A percentile compares a stretch with the other conserved stretches of the same genome.
These are phyloP conservation scores for Sebastes nivosus DNA, from an alignment of 2,797 vertebrate species.

Conservation along the genomic window DNA sequence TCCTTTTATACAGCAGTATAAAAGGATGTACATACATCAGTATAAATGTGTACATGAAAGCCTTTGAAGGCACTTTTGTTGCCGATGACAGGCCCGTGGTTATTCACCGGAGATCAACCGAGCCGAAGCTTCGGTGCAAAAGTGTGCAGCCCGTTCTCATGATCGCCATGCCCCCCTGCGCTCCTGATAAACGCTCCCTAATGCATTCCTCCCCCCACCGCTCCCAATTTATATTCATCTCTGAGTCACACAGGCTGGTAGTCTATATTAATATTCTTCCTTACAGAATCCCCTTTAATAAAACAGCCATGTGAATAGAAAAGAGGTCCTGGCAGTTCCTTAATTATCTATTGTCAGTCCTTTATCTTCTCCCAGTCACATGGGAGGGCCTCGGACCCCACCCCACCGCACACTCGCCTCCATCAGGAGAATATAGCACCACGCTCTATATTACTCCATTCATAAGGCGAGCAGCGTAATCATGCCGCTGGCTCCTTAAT, in stretches of 20 bases:
- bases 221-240: constrained; percentile 62
- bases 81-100: not conserved
- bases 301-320: constrained; percentile 55
- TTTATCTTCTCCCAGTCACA: constrained; percentile 71
- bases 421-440: constrained; percentile 67
- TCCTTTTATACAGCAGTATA: not conserved
- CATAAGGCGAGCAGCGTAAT: constrained; percentile 66
- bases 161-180: constrained; percentile 16
- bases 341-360: constrained; percentile 76
- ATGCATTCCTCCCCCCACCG: constrained; percentile 36
- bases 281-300: constrained; percentile 62
- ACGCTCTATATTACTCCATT: constrained; percentile 54
- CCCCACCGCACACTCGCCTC: constrained; percentile 39
- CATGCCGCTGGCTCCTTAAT: constrained; percentile 59
- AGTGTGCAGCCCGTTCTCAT: constrained; percentile 18
- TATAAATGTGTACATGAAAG: not conserved
- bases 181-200: constrained; percentile 54
- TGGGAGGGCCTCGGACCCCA: constrained; percentile 42
- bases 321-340: constrained; percentile 60
- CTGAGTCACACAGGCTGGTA: constrained; percentile 52
- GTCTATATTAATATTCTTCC: constrained; percentile 70
- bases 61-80: not conserved
- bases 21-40: not conserved
- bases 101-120: constrained; percentile 13
- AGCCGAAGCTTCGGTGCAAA: not conserved